These are phyloP conservation scores for Drosophila atroscutellata DNA, from an alignment of 2,888 invertebrate genomes.

Conservation along the genomic window DNA sequence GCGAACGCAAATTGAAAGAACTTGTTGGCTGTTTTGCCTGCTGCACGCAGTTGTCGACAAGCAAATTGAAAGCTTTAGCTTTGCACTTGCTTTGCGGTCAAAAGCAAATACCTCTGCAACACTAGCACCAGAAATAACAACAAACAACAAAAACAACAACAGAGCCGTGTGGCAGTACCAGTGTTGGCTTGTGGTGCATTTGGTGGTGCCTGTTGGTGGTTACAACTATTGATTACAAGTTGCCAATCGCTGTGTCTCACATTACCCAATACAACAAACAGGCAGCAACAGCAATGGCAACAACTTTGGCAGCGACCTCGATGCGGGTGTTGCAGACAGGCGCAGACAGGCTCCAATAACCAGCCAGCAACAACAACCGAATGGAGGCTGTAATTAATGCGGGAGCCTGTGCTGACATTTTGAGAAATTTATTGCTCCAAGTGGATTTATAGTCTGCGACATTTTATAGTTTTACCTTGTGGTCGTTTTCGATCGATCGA, in stretches of 20 bases:
- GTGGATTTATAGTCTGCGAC: conserved; percentile 81
- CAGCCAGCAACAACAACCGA: conserved; percentile 39
- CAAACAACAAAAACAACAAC: conserved; percentile 19
- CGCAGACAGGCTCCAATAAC: conserved; percentile 70
- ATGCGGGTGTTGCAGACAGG: conserved; percentile 75
- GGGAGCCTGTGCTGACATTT: conserved; percentile 82
- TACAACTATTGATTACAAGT: conserved; percentile 80
- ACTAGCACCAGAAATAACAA: conserved; percentile 19
- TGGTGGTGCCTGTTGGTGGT: conserved; percentile 72
- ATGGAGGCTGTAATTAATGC: conserved; percentile 80
- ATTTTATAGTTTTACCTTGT: conserved; percentile 79
- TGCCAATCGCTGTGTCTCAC: conserved; percentile 74
- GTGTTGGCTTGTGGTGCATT: conserved; percentile 64
- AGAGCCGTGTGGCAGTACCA: conserved; percentile 22
- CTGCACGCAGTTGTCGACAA: conserved; percentile 66
- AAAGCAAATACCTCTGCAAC: conserved; percentile 59
- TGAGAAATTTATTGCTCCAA: conserved; percentile 81
- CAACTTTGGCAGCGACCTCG: conserved; percentile 53
- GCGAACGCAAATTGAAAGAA: conserved; percentile 74
- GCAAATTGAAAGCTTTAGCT: conserved; percentile 80
- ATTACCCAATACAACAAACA: conserved; percentile 67
- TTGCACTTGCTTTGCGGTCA: conserved; percentile 80
- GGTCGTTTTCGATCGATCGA: conserved; percentile 69
- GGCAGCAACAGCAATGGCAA: conserved; percentile 21
- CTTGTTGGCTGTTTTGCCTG: conserved; percentile 69